These are phyloP conservation scores for Pholis gunnellus DNA, from an alignment of 2,113 vertebrate species.

Conservation along the genomic window DNA sequence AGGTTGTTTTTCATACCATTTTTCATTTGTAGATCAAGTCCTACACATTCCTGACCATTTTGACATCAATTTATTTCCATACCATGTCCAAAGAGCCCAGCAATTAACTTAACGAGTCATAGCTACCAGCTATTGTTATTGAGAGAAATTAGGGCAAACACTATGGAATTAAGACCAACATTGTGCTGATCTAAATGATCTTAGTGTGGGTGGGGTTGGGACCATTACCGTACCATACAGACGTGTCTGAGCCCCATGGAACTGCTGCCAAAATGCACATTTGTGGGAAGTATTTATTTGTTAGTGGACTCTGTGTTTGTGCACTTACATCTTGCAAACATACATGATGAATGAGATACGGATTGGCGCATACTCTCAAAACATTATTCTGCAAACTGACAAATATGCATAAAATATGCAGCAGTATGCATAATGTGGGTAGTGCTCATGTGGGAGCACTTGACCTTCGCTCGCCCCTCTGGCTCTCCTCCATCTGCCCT, in stretches of 20 bases:
- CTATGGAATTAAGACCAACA: not conserved
- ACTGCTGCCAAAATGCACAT: not conserved
- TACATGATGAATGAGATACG: constrained; percentile 14
- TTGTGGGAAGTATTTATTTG: not conserved
- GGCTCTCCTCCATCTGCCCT: constrained; percentile 27
- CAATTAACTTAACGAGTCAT: not conserved
- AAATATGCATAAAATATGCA: constrained; percentile 63
- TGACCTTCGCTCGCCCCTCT: constrained; percentile 32
- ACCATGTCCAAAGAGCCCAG: not conserved
- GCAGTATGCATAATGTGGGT: constrained; percentile 36
- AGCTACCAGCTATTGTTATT: not conserved
- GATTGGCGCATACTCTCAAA: constrained; percentile 9
- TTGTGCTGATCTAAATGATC: not conserved
- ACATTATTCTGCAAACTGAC: constrained; percentile 19
- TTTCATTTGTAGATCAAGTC: not conserved
- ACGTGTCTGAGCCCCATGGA: too few species aligned
- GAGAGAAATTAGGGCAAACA: not conserved
- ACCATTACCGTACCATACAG: not conserved
- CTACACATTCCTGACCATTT: not conserved
- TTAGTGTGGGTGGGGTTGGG: not conserved
- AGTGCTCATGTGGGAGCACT: constrained; percentile 37
- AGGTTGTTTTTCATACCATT: not conserved
- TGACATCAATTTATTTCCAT: not conserved
- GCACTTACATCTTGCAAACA: not conserved
- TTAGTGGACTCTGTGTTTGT: not conserved